Evolutionary conservation across 2,797 vertebrate species (phyloP).

Genomic region (Thamnophis elegans): DNA sequence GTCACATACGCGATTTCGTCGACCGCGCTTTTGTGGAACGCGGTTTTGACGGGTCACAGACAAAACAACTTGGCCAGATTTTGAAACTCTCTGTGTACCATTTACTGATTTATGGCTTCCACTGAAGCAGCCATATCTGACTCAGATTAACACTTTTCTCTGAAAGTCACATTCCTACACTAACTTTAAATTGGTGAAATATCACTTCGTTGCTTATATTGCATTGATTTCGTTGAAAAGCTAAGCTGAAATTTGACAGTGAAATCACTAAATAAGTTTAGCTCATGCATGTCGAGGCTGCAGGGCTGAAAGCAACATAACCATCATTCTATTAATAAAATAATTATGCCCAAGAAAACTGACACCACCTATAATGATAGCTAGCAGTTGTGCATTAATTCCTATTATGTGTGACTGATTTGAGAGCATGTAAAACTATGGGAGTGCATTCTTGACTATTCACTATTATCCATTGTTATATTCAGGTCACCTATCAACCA

Average conservation of each 20-base stretch:
- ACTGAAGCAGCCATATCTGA: background rate
- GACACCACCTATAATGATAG: background rate
- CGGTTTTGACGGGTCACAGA: too few species aligned
- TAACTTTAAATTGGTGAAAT: background rate
- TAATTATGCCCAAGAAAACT: background rate
- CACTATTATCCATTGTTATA: background rate
- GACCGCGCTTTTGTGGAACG: too few species aligned
- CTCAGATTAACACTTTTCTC: background rate
- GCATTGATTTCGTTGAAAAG: background rate
- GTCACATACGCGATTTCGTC: too few species aligned
- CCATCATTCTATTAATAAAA: background rate
- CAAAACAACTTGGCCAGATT: background rate
- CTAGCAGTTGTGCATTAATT: background rate
- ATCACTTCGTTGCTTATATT: background rate
- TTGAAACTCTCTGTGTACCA: background rate
- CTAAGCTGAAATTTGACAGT: background rate
- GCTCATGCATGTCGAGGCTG: background rate
- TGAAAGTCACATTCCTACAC: background rate
- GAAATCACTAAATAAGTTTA: background rate
- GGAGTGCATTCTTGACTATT: background rate
- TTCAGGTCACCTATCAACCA: background rate
- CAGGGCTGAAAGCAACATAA: background rate
- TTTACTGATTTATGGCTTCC: background rate
- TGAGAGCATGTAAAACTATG: background rate
- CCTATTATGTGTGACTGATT: background rate